Conservation (phyloP, 2,797 vertebrate species). For the Takifugu rubripes region DNA sequence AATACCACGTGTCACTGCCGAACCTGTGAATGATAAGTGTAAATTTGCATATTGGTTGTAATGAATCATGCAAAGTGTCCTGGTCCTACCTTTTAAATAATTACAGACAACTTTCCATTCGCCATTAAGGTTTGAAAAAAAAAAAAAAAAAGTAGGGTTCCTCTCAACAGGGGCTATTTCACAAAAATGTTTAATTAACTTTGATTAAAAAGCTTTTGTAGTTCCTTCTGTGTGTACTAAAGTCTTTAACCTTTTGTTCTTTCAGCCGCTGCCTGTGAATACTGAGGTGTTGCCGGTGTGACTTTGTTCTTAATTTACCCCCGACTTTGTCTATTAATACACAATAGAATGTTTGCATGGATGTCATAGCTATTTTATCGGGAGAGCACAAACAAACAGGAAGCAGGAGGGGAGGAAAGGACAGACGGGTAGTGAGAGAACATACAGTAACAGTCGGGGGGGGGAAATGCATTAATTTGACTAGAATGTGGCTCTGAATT, state of each 20-base stretch:
- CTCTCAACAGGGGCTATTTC: constrained; percentile 5
- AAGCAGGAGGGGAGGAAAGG: no score
- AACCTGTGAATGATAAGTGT: constrained; percentile 32
- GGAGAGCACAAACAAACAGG: no score
- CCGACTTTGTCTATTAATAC: constrained; percentile 18
- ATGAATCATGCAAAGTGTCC: constrained; percentile 20
- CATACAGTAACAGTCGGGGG: constrained; percentile 8
- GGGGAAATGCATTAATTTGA: no score
- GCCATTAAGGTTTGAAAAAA: constrained; percentile 17
- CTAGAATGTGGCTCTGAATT: no score
- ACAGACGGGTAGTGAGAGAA: constrained; percentile 5
- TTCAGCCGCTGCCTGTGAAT: background rate
- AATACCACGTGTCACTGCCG: constrained; percentile 22
- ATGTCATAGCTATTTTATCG: background rate
- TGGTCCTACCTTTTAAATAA: constrained; percentile 9
- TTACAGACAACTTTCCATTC: background rate
- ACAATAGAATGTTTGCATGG: background rate
- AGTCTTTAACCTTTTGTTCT: constrained; percentile 9
- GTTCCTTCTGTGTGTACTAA: background rate
- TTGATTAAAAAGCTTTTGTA: constrained; percentile 23
- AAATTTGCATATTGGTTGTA: constrained; percentile 38
- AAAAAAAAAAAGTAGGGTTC: constrained; percentile 5
- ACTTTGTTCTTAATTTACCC: constrained; percentile 1
- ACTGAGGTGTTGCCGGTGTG: background rate
- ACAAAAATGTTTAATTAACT: constrained; percentile 22